Percentiles rank a stretch among this genome's conserved stretches.
phyloP scores from a whole-genome alignment of 2,113 vertebrate genomes.

The Melanerpes formicivorus region DNA sequence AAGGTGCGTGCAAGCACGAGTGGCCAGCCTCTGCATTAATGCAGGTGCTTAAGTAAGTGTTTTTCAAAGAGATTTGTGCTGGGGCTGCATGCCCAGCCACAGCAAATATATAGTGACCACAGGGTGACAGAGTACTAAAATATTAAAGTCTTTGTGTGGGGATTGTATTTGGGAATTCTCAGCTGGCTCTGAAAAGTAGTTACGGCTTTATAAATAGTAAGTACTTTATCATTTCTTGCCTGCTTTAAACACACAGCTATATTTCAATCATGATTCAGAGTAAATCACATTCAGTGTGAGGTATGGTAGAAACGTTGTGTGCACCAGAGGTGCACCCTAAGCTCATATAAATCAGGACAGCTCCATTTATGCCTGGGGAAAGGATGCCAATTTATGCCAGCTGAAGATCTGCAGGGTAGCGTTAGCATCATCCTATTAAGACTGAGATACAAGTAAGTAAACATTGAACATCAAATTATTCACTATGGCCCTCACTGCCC shows the following conservation, averaged over 20 bases:
- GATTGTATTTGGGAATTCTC: slow-evolving; percentile 15
- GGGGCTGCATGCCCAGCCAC: neutral
- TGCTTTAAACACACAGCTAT: slow-evolving; percentile 1
- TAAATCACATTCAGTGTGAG: slow-evolving; percentile 22
- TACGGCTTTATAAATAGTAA: slow-evolving; percentile 50
- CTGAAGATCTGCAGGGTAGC: neutral
- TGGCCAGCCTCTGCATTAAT: neutral
- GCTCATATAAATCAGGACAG: neutral
- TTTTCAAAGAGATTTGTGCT: slow-evolving; percentile 12
- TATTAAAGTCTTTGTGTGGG: slow-evolving; percentile 11
- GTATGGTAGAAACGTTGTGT: neutral
- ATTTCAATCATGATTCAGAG: slow-evolving; percentile 18
- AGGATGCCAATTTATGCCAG: neutral
- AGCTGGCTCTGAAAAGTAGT: slow-evolving; percentile 28
- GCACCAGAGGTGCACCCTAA: neutral
- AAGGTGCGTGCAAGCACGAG: neutral
- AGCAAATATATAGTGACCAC: slow-evolving; percentile 22
- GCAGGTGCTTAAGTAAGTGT: slow-evolving; percentile 4
- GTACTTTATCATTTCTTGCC: slow-evolving; percentile 25
- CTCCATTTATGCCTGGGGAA: neutral
- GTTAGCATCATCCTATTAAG: neutral
- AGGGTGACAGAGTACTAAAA: slow-evolving; percentile 22
- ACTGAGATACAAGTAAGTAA: neutral
- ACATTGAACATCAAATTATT: neutral
- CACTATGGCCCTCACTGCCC: neutral